Evolutionary conservation across 2,888 invertebrate species (phyloP), one percentile per base, ranked within the genome.

Genomic region (Pseudolycoriella hygida): DNA sequence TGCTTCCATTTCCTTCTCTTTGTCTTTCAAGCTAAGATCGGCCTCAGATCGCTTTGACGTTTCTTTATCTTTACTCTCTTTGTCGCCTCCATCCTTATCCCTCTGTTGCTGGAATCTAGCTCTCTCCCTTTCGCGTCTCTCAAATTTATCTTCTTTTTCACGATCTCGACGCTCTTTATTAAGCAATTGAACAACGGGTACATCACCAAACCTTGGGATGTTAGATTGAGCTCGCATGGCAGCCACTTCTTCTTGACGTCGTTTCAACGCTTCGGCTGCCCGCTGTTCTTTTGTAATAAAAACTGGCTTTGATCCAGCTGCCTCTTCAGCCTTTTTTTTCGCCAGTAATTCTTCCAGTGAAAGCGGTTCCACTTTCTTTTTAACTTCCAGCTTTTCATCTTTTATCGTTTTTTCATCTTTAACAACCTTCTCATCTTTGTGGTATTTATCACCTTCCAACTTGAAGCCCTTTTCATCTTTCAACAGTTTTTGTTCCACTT

Each of bases 231-330:
- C 71, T 46, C 81, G 74, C 52, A 89, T 72, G 14, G 77, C 80
- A 32, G 86, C 87, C 0, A 92, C 84, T 66, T 93, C 85, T 59
- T 89, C 85, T 57, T 90, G 86, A 1, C 98, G 73, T 43, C 85
- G 74, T 57, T 86, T 81, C 14, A 99, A 56, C 0, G 98, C 98
- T 56, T 92, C 76, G 1, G 80, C 82, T 1, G 82, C 88, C 55
- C 98, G 73, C 61, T 98, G 90, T 61, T 94, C 94, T 69, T 96
- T 97, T 0, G 92, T 88, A 32, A 98, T 68, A 61, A 99, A 98
- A 25, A 93, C 90, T 0, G 98, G 98, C 71, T 96, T 97, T 54
- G 92, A 88, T 44, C 87, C 74, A 2, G 88, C 92, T 56, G 85
- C 87, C 61, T 96, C 93, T 59, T 94, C 94, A 1, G 89, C 89